Conservation (phyloP, 1,140 invertebrate genomes). For the Macrobrachium rosenbergii region DNA sequence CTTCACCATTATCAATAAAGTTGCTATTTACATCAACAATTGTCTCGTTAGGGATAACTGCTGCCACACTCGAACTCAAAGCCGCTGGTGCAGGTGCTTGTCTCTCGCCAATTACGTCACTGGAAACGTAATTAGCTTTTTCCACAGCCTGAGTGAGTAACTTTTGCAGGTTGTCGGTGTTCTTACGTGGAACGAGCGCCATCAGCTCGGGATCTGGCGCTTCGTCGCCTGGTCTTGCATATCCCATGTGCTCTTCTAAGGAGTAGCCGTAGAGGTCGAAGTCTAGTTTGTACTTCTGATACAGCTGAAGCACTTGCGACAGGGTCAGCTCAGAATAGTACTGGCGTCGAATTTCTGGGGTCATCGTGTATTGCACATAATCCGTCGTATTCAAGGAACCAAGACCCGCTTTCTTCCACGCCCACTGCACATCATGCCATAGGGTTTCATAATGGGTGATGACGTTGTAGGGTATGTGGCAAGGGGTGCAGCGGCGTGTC, state of each 20-base stretch:
- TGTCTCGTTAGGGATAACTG: too few species aligned
- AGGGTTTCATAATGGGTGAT: slow-evolving; percentile 58
- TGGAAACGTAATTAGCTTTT: neutral
- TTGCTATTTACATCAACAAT: too few species aligned
- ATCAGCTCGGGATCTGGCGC: slow-evolving; percentile 29
- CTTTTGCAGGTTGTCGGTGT: slow-evolving; percentile 25
- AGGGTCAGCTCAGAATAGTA: slow-evolving; percentile 57
- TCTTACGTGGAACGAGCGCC: slow-evolving; percentile 17
- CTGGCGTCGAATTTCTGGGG: slow-evolving; percentile 43
- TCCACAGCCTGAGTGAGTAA: slow-evolving; percentile 1
- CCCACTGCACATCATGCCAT: slow-evolving; percentile 57
- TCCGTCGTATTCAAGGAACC: slow-evolving; percentile 39
- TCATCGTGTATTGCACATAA: slow-evolving; percentile 37
- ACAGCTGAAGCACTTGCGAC: slow-evolving; percentile 38
- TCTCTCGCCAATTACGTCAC: too few species aligned
- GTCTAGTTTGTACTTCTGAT: slow-evolving; percentile 60
- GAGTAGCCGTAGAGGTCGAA: slow-evolving; percentile 61
- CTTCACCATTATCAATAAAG: too few species aligned
- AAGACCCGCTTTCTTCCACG: slow-evolving; percentile 51
- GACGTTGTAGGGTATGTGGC: slow-evolving; percentile 57
- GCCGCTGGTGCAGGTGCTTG: too few species aligned
- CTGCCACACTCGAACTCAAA: too few species aligned
- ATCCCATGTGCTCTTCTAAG: slow-evolving; percentile 48
- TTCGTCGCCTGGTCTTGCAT: slow-evolving; percentile 49
- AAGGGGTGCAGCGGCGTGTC: slow-evolving; percentile 56